A percentile compares a stretch with the other conserved stretches of the same genome.
phyloP scores from a whole-genome alignment of 1,140 invertebrate species.

The Anastrepha ludens region DNA sequence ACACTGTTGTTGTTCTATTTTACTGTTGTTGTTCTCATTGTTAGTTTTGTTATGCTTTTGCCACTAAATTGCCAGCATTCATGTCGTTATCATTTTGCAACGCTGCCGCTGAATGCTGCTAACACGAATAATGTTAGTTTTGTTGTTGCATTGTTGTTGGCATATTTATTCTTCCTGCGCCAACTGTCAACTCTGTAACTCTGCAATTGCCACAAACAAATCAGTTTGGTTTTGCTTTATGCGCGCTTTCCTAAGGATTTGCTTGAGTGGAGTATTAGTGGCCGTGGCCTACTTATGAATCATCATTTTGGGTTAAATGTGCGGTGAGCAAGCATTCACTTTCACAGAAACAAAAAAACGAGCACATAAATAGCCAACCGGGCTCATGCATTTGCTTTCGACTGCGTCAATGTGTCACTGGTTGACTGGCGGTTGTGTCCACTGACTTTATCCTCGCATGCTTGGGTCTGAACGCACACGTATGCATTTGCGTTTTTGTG shows the following conservation, averaged over 20 bases:
- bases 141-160: background rate
- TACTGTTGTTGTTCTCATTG: background rate
- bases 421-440: background rate
- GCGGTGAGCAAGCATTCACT: background rate
- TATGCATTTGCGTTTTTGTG: too few species aligned
- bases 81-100: conserved; percentile 24
- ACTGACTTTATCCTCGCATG: background rate
- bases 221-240: conserved; percentile 1
- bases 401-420: conserved; percentile 2
- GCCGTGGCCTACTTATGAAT: conserved; percentile 41
- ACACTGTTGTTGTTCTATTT: background rate
- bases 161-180: conserved; percentile 2
- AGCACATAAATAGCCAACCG: background rate
- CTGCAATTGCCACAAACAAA: background rate
- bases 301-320: conserved; percentile 28
- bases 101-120: too few species aligned
- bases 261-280: background rate
- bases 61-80: conserved; percentile 34
- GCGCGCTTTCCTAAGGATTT: background rate
- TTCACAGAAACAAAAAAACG: background rate
- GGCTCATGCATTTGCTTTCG: background rate
- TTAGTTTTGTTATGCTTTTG: background rate
- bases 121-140: background rate
- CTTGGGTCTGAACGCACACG: background rate
- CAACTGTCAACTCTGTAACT: background rate